These are phyloP conservation scores for Harpalus rufipes DNA, from an alignment of 2,888 invertebrate species.

Conservation along the genomic window DNA sequence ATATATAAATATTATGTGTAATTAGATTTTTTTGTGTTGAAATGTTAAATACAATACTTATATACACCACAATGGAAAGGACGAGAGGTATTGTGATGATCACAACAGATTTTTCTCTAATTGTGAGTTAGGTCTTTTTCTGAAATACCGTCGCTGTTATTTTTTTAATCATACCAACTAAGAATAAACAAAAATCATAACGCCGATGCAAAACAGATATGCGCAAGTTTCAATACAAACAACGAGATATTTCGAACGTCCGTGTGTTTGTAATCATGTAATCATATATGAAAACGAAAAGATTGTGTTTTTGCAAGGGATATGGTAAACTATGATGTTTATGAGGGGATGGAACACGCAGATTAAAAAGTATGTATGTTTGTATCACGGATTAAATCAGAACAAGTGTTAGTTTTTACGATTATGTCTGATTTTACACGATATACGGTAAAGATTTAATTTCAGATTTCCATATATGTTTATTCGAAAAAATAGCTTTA, in stretches of 20 bases:
- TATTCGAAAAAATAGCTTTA: too few relatives aligned
- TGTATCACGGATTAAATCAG: background rate
- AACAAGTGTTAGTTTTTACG: background rate
- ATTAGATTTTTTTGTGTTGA: too few relatives aligned
- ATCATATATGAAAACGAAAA: background rate
- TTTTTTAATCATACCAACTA: too few relatives aligned
- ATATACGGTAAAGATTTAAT: background rate
- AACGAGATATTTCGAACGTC: background rate
- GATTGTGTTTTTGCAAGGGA: background rate
- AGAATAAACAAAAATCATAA: too few relatives aligned
- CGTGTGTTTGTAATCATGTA: background rate
- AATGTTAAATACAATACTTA: too few relatives aligned
- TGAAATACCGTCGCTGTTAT: too few relatives aligned
- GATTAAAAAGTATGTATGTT: constrained; percentile 6
- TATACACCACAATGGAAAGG: too few relatives aligned
- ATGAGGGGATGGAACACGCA: background rate
- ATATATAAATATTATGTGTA: too few relatives aligned
- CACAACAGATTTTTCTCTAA: too few relatives aligned
- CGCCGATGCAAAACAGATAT: background rate
- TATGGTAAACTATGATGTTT: constrained; percentile 1
- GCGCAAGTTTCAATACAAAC: background rate
- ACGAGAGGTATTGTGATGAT: too few relatives aligned
- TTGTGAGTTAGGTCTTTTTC: too few relatives aligned
- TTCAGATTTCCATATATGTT: background rate
- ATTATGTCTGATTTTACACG: constrained; percentile 3